Percentiles rank a stretch among this genome's conserved stretches.
These are phyloP conservation scores for Lepidothrix coronata DNA, from an alignment of 2,113 vertebrate species.

Conservation along the genomic window DNA sequence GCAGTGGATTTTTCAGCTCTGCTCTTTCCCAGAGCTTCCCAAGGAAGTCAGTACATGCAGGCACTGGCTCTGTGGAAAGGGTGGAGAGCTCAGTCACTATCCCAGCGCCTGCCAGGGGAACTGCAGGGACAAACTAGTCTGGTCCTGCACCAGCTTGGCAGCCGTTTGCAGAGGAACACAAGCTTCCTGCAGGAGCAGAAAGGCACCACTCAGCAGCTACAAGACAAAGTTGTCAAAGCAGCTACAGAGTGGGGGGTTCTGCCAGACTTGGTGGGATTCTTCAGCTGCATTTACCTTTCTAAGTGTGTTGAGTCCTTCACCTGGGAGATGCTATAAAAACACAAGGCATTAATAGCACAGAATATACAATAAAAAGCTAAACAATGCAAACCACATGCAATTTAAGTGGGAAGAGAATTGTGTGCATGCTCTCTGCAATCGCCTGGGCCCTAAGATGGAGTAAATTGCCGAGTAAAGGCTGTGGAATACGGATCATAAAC, in stretches of 20 bases:
- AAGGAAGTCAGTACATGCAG: not conserved
- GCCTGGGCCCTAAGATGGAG: not conserved
- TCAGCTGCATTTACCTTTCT: not conserved
- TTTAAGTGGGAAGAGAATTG: not conserved
- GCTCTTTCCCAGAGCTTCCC: not conserved
- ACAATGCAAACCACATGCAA: not conserved
- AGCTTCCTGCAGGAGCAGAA: not conserved
- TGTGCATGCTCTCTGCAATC: not conserved
- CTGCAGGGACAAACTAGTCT: constrained; percentile 26
- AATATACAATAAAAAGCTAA: not conserved
- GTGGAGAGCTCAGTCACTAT: not conserved
- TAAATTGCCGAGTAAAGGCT: not conserved
- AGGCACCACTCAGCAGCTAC: not conserved
- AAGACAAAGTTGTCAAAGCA: not conserved
- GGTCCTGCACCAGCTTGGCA: constrained; percentile 36
- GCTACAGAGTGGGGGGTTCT: not conserved
- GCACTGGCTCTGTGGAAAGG: not conserved
- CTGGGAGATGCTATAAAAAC: not conserved
- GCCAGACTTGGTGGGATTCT: not conserved
- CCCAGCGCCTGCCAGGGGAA: not conserved
- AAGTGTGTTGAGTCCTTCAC: not conserved
- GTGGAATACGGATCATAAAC: not conserved
- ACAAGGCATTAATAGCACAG: not conserved
- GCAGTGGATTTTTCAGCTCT: not conserved
- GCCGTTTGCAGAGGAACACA: not conserved